A percentile compares a stretch with the other conserved stretches of the same genome.
Evolutionary conservation across 2,113 vertebrate species (phyloP).

Genomic region (Melanocharis versteri): DNA sequence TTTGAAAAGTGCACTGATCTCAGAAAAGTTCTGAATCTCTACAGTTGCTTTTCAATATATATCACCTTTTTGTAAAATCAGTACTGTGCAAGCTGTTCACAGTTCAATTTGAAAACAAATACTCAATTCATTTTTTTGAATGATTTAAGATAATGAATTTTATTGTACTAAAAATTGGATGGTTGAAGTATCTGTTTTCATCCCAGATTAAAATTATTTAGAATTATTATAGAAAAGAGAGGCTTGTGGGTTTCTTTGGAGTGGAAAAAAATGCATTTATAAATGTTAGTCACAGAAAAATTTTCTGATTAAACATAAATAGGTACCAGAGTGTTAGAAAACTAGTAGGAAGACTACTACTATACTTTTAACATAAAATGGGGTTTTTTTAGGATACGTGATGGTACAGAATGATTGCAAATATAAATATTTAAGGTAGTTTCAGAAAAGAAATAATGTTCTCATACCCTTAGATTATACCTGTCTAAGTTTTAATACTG

Average conservation of each 20-base stretch:
- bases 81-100: background rate
- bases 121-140: background rate
- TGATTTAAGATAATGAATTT: background rate
- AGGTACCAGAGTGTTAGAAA: background rate
- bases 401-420: background rate
- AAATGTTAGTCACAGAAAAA: background rate
- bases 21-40: background rate
- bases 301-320: background rate
- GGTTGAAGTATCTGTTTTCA: background rate
- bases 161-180: background rate
- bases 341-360: background rate
- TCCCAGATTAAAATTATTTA: background rate
- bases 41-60: background rate
- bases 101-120: background rate
- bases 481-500: background rate
- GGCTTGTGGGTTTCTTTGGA: background rate
- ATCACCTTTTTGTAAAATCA: background rate
- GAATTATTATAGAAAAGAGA: background rate
- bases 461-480: background rate
- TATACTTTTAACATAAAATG: background rate
- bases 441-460: background rate
- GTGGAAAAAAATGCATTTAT: background rate
- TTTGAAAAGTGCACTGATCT: background rate
- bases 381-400: accelerated
- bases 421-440: background rate